A percentile compares a stretch with the other conserved stretches of the same genome.
Evolutionary conservation across 2,888 invertebrate species (phyloP).

Genomic region (Drosophila tanythrix): DNA sequence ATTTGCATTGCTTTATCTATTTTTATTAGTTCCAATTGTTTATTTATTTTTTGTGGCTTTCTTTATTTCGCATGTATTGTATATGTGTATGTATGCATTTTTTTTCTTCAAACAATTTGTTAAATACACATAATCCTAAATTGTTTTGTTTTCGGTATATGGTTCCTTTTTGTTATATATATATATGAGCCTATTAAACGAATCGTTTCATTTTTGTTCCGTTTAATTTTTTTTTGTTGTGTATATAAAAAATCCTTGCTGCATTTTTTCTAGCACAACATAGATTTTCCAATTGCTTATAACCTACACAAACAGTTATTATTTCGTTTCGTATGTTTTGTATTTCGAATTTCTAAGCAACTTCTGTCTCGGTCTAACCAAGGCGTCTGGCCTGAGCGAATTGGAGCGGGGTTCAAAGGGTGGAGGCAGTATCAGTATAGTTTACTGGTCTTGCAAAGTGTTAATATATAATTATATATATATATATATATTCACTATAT

Average conservation of each 20-base stretch:
- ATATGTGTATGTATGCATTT: conserved; percentile 24
- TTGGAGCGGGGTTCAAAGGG: conserved; percentile 12
- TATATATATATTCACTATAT: conserved; percentile 32
- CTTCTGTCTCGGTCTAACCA: conserved; percentile 38
- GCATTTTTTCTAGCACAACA: conserved; percentile 38
- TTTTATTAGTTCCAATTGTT: conserved; percentile 44
- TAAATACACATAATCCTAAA: conserved; percentile 29
- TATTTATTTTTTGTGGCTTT: conserved; percentile 25
- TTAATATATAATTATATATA: conserved; percentile 28
- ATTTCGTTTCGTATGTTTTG: conserved; percentile 9
- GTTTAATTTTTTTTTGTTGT: conserved; percentile 1
- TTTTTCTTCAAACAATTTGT: conserved; percentile 25
- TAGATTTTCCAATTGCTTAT: conserved; percentile 52
- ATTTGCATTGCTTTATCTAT: conserved; percentile 21
- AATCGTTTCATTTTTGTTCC: conserved; percentile 8
- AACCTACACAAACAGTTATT: conserved; percentile 52
- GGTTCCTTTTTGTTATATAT: conserved; percentile 3
- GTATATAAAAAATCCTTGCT: conserved; percentile 26
- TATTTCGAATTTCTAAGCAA: conserved; percentile 43
- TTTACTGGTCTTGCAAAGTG: conserved; percentile 38
- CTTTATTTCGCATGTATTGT: conserved; percentile 25
- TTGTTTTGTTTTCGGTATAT: conserved; percentile 19
- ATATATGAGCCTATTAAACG: conserved; percentile 32
- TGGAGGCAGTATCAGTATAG: conserved; percentile 41
- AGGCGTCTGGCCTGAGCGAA: conserved; percentile 24